Evolutionary conservation across 2,888 invertebrate genomes (phyloP).

Genomic region (Drosophila tripunctata): DNA sequence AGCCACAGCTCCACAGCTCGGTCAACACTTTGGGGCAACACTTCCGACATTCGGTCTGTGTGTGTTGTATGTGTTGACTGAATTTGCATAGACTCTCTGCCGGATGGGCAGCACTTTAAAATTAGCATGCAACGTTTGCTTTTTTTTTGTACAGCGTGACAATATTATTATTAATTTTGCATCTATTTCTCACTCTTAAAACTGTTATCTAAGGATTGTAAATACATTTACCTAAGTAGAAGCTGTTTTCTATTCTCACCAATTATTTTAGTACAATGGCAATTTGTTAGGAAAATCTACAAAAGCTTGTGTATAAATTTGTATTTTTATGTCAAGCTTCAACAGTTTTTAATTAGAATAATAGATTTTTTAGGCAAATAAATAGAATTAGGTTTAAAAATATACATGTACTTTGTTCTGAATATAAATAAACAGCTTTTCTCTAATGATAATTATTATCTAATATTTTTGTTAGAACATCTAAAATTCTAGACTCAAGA

Average conservation of each 20-base stretch:
- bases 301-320: no score
- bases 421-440: no score
- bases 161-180: conserved; percentile 30
- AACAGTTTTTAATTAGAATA: no score
- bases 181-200: background rate
- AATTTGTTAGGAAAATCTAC: background rate
- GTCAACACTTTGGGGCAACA: conserved; percentile 63
- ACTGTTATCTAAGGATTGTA: background rate
- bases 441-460: no score
- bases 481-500: no score
- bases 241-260: background rate
- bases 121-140: conserved; percentile 35
- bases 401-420: no score
- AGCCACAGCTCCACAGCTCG: conserved; percentile 37
- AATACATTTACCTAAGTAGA: background rate
- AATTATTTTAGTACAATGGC: background rate
- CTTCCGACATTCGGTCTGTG: conserved; percentile 54
- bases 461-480: no score
- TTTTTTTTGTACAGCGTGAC: conserved; percentile 7
- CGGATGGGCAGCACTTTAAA: conserved; percentile 49
- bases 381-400: no score
- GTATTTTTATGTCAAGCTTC: no score
- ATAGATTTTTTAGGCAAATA: no score
- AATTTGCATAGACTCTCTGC: conserved; percentile 46
- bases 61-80: conserved; percentile 12